phyloP scores from a whole-genome alignment of 2,797 vertebrate genomes.

The Macropodus opercularis region DNA sequence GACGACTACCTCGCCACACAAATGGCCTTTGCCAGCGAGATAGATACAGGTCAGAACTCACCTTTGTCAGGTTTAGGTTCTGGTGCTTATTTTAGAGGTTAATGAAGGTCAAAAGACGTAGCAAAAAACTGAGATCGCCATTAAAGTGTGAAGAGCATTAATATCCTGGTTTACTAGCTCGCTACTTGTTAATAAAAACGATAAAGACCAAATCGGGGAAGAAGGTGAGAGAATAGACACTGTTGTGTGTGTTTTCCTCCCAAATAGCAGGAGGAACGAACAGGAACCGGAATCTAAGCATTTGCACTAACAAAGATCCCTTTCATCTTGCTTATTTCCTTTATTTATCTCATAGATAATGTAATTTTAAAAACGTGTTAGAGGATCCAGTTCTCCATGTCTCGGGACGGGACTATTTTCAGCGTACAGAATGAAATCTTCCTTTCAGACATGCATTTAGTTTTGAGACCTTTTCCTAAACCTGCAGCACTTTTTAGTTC shows the following conservation, averaged over 20 bases:
- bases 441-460: background rate
- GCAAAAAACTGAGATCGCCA: no score
- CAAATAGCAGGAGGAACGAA: background rate
- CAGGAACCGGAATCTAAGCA: background rate
- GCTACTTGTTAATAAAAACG: no score
- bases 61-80: background rate
- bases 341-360: slow-evolving; percentile 13
- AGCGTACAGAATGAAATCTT: slow-evolving; percentile 16
- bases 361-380: slow-evolving; percentile 1
- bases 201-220: background rate
- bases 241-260: background rate
- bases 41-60: slow-evolving; percentile 7
- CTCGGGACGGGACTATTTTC: background rate
- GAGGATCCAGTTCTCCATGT: slow-evolving; percentile 20
- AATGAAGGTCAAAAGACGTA: no score
- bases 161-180: no score
- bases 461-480: slow-evolving; percentile 13
- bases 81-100: background rate
- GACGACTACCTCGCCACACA: background rate
- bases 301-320: background rate
- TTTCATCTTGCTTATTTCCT: slow-evolving; percentile 9
- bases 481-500: slow-evolving; percentile 26
- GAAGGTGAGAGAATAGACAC: background rate
- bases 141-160: no score
- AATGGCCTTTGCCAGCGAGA: background rate